These are phyloP conservation scores for Phenganax marumi DNA, from an alignment of 92 coral and sea anemone genomes.

Conservation along the genomic window DNA sequence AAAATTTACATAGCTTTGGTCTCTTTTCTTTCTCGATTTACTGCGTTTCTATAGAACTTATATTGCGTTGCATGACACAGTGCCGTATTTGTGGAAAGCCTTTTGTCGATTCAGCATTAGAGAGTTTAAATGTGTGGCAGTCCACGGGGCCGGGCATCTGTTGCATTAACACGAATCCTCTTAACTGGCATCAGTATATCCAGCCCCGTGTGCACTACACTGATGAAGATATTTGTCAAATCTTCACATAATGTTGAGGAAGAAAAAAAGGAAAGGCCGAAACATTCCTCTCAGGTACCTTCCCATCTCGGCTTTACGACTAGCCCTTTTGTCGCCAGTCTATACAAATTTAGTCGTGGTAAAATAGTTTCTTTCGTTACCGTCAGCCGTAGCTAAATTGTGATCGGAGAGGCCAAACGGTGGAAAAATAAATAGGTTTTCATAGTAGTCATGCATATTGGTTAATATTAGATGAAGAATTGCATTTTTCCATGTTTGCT, in stretches of 20 bases:
- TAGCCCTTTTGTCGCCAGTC: slow-evolving; percentile 43
- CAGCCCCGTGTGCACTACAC: slow-evolving; percentile 36
- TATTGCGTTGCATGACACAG: slow-evolving; percentile 42
- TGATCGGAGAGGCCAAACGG: too few relatives aligned
- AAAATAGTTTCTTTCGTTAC: neutral
- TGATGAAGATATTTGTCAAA: slow-evolving; percentile 1
- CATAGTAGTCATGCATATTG: too few relatives aligned
- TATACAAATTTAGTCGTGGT: slow-evolving; percentile 13
- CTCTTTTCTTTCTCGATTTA: slow-evolving; percentile 49
- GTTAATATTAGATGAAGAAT: too few relatives aligned
- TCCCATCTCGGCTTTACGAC: slow-evolving; percentile 52
- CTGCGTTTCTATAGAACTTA: slow-evolving; percentile 52
- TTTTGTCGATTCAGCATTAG: slow-evolving; percentile 51
- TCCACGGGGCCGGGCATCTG: slow-evolving; percentile 57
- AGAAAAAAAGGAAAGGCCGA: slow-evolving; percentile 26
- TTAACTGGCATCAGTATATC: slow-evolving; percentile 52
- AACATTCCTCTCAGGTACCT: slow-evolving; percentile 10
- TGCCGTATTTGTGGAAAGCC: slow-evolving; percentile 52
- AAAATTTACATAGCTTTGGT: slow-evolving; percentile 40
- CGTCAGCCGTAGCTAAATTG: neutral
- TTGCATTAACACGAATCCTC: slow-evolving; percentile 41
- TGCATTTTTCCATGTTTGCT: too few relatives aligned
- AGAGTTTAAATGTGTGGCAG: slow-evolving; percentile 50
- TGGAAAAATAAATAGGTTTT: too few relatives aligned
- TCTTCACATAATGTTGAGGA: slow-evolving; percentile 42